Conservation (phyloP, 2,113 vertebrate species). For the Oreochromis aureus region DNA sequence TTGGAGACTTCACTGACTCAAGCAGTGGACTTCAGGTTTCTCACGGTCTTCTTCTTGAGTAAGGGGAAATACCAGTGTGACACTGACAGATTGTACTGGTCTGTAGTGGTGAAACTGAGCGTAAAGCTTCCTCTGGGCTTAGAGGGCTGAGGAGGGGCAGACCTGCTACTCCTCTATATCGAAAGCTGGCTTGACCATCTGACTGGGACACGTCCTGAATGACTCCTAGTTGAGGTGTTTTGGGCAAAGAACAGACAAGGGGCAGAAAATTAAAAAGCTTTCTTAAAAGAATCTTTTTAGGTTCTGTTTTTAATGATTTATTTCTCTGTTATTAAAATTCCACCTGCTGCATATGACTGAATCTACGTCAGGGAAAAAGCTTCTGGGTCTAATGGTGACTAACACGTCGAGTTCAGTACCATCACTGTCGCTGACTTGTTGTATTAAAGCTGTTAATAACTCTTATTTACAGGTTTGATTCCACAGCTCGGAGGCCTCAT, state of each 20-base stretch:
- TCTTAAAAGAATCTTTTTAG: rapidly evolving
- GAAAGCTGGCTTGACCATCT: not conserved
- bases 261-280: not conserved
- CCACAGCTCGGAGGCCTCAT: not conserved
- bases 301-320: not conserved
- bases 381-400: rapidly evolving
- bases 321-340: not conserved
- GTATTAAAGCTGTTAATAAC: not conserved
- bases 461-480: not conserved
- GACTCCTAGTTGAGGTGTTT: not conserved
- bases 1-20: no score
- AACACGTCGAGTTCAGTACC: rapidly evolving
- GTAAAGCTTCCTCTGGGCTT: not conserved
- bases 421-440: not conserved
- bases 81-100: no score
- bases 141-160: not conserved
- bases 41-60: no score
- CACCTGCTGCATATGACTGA: not conserved
- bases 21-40: no score
- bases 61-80: no score
- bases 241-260: not conserved
- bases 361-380: not conserved
- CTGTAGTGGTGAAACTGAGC: no score
- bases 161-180: not conserved
- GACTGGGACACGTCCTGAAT: not conserved